phyloP scores from a whole-genome alignment of 1,140 invertebrate genomes.

The Drepana arcuata region DNA sequence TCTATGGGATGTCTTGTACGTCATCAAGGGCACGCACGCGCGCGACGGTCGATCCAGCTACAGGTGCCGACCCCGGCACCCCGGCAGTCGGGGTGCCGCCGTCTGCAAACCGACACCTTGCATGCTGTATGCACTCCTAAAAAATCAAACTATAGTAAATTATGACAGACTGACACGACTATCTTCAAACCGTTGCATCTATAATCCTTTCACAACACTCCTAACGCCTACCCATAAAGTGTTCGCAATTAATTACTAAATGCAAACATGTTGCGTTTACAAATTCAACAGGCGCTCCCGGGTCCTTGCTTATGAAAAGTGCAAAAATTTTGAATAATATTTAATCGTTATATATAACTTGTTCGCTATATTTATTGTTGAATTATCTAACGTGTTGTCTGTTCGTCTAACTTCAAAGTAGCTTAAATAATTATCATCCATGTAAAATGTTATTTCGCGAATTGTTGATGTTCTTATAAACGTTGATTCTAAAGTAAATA shows the following conservation, averaged over 20 bases:
- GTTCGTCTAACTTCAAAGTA: conserved; percentile 17
- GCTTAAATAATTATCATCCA: conserved; percentile 5
- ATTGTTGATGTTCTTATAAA: conserved; percentile 6
- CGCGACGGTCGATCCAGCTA: conserved; percentile 64
- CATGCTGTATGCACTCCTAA: conserved; percentile 5
- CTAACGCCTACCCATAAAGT: not conserved
- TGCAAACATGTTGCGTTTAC: conserved; percentile 34
- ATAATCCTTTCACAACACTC: not conserved
- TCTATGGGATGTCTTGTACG: too few relatives aligned
- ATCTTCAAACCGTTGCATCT: conserved; percentile 1
- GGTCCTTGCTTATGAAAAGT: conserved; percentile 5
- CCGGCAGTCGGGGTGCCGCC: conserved; percentile 48
- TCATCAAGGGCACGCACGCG: conserved; percentile 63
- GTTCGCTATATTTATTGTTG: conserved; percentile 45
- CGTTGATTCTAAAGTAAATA: too few relatives aligned
- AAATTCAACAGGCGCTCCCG: conserved; percentile 55
- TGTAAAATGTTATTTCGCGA: conserved; percentile 9
- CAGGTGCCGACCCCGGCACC: conserved; percentile 45
- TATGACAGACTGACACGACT: not conserved
- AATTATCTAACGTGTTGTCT: conserved; percentile 36
- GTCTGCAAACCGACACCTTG: conserved; percentile 23
- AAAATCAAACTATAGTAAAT: conserved; percentile 6
- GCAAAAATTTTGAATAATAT: conserved; percentile 29
- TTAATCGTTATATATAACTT: conserved; percentile 35
- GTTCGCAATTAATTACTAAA: not conserved